A percentile compares a stretch with the other conserved stretches of the same genome.
Evolutionary conservation across 2,888 invertebrate species (phyloP).

Genomic region (Sesia apiformis): DNA sequence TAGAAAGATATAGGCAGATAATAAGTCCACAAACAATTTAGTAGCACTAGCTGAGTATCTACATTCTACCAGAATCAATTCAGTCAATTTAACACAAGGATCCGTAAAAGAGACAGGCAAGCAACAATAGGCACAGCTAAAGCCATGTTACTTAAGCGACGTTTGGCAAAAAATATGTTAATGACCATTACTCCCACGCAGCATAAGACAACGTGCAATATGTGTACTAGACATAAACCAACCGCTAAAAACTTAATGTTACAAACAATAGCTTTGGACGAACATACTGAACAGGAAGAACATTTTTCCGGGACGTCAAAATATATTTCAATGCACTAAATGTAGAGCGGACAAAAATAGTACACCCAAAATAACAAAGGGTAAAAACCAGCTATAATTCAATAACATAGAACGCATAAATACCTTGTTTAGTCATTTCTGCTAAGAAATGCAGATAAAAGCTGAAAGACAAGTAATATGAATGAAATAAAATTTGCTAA

Average conservation of each 20-base stretch:
- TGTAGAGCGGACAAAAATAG: constrained; percentile 73
- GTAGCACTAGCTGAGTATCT: no score
- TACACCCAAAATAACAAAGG: constrained; percentile 28
- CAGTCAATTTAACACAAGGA: no score
- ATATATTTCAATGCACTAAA: constrained; percentile 63
- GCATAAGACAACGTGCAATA: constrained; percentile 7
- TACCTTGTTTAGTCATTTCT: background rate
- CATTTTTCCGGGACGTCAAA: constrained; percentile 67
- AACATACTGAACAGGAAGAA: constrained; percentile 59
- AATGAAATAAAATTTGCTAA: constrained; percentile 26
- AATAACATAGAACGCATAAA: background rate
- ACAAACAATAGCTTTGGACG: constrained; percentile 5
- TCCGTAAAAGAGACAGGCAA: no score
- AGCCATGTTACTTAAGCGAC: constrained; percentile 7
- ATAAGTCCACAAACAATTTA: no score
- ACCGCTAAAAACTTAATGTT: background rate
- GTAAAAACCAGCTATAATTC: background rate
- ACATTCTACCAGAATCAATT: no score
- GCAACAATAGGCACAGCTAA: no score
- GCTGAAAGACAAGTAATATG: background rate
- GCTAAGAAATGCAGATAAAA: background rate
- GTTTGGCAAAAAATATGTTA: constrained; percentile 39
- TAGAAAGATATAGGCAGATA: no score
- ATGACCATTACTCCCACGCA: constrained; percentile 31
- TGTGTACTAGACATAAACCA: background rate